Evolutionary conservation across 2,888 invertebrate genomes (phyloP), one percentile per base, ranked within the genome.

Genomic region (Zaprionus bogoriensis): DNA sequence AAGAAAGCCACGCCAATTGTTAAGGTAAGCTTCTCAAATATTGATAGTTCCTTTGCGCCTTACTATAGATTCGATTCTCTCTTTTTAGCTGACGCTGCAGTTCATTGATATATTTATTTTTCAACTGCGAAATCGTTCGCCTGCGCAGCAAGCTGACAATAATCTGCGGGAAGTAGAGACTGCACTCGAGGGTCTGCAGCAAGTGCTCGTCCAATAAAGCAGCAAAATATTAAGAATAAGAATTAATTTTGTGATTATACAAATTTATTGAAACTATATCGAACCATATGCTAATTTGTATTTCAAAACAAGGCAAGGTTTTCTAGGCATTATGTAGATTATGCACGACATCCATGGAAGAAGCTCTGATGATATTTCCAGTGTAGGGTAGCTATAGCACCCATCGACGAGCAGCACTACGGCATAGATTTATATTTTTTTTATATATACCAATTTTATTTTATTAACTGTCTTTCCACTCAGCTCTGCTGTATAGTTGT

Each of bases 31-130:
- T 22, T 22, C 3, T 1, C 22, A 9, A 12, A 14, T n/a, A 9
- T 20, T 14, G 19, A 1, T 17, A 20, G 10, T 36, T 4, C 9
- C 5, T 2, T 0, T 17, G n/a, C n/a, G n/a, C n/a, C n/a, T n/a
- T 10, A 6, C 23, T 19, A 38, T 19, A 5, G n/a, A 0, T 32
- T 22, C 7, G 19, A 0, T 7, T 25, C 3, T 0, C 4, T 17
- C 25, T 25, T 9, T 42, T 9, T 42, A 89, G 89, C 44, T 71
- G 4, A 70, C 78, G 22, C 64, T 65, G 5, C 55, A 63, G 0
- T 70, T 87, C 52, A 30, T 78, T 50, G 66, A 82, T 23, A 76
- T 82, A 0, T 87, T 89, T 25, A 52, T 65, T 30, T 61, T 58
- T 32, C 89, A 89, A 52, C 36, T 89, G 20, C 57, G 72, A 19